Conservation (phyloP, 2,888 invertebrate genomes). For the Apamea anceps region DNA sequence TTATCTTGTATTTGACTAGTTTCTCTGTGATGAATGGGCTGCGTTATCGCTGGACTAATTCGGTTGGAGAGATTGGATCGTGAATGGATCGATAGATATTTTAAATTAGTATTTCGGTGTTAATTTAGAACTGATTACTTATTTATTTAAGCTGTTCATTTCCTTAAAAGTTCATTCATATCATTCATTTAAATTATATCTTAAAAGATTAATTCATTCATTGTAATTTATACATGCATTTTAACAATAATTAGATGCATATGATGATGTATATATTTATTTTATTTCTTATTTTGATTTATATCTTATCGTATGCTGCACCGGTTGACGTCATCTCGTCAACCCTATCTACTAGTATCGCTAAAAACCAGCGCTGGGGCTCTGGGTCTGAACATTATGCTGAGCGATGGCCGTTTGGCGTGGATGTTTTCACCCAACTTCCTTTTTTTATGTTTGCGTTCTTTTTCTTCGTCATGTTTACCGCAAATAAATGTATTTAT, state of each 20-base stretch:
- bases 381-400: too few relatives aligned
- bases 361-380: too few relatives aligned
- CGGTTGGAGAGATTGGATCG: conserved; percentile 35
- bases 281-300: too few relatives aligned
- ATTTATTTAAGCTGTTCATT: background rate
- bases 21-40: conserved; percentile 43
- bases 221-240: background rate
- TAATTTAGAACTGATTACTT: background rate
- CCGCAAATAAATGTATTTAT: too few relatives aligned
- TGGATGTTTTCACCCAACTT: too few relatives aligned
- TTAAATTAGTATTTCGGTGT: background rate
- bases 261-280: too few relatives aligned
- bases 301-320: too few relatives aligned
- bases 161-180: background rate
- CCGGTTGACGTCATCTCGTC: too few relatives aligned
- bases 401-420: too few relatives aligned
- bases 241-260: background rate
- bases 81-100: conserved; percentile 8
- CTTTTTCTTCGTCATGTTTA: too few relatives aligned
- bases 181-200: background rate
- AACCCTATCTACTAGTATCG: too few relatives aligned
- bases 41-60: conserved; percentile 19
- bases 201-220: background rate
- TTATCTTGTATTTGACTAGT: conserved; percentile 60
- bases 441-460: too few relatives aligned